Evolutionary conservation across 1,140 invertebrate genomes (phyloP).

Genomic region (Bacillus rossius): DNA sequence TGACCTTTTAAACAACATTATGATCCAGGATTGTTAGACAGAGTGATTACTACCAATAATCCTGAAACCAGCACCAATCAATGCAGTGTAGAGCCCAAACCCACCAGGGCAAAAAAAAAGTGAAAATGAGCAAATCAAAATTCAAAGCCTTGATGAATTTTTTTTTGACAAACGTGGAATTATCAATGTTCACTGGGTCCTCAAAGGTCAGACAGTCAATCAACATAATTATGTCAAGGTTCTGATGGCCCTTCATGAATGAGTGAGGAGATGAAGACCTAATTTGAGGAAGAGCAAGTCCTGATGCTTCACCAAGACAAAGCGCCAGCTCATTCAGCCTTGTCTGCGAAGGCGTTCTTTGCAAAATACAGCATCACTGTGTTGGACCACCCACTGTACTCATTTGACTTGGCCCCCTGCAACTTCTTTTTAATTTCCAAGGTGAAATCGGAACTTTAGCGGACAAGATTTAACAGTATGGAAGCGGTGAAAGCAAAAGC

Average conservation of each 20-base stretch:
- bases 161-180: too few relatives aligned
- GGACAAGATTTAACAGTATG: too few relatives aligned
- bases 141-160: too few relatives aligned
- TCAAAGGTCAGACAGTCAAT: background rate
- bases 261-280: slow-evolving; percentile 4
- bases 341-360: slow-evolving; percentile 20
- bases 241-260: slow-evolving; percentile 2
- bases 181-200: background rate
- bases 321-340: slow-evolving; percentile 14
- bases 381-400: slow-evolving; percentile 24
- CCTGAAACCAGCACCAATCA: too few relatives aligned
- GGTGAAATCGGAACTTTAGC: background rate
- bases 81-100: too few relatives aligned
- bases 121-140: too few relatives aligned
- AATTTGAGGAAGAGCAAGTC: background rate
- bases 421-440: background rate
- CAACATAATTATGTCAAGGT: slow-evolving; percentile 4
- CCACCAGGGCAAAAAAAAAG: too few relatives aligned
- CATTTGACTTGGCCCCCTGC: slow-evolving; percentile 14
- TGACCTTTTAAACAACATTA: too few relatives aligned
- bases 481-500: too few relatives aligned
- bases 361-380: slow-evolving; percentile 23
- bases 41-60: too few relatives aligned
- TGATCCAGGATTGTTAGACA: background rate
- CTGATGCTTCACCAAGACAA: slow-evolving; percentile 17